Evolutionary conservation across 2,113 vertebrate species (phyloP).

Genomic region (Penelope pileata): DNA sequence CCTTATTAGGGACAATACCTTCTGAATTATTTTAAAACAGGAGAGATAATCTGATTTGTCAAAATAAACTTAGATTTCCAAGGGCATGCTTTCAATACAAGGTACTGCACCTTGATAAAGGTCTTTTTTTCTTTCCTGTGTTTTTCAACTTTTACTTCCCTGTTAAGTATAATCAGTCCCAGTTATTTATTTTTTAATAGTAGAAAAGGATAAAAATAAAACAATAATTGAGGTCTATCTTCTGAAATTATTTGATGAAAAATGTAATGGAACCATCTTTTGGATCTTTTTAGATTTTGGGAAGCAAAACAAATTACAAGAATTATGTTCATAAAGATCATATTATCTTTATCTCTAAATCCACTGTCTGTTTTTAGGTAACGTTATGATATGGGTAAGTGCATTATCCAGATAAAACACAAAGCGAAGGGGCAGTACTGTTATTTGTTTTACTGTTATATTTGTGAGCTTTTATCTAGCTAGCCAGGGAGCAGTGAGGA

Average conservation of each 20-base stretch:
- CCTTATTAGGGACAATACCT: neutral
- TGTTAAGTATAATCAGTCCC: neutral
- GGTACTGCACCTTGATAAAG: neutral
- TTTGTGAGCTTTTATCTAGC: neutral
- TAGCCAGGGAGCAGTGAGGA: neutral
- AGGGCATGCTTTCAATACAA: neutral
- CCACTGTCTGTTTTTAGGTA: neutral
- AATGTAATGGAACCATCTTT: neutral
- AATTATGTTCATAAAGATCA: neutral
- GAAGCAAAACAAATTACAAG: neutral
- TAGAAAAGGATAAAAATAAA: neutral
- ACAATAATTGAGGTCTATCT: neutral
- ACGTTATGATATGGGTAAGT: neutral
- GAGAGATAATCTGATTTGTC: neutral
- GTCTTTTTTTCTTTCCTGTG: neutral
- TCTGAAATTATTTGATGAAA: neutral
- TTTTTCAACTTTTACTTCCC: neutral
- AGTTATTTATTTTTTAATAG: neutral
- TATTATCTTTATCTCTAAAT: neutral
- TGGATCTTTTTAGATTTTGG: neutral
- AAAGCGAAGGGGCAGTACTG: neutral
- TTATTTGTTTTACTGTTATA: neutral
- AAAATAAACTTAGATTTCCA: constrained; percentile 33
- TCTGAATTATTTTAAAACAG: neutral
- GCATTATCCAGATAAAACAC: neutral